Evolutionary conservation across 2,888 invertebrate genomes (phyloP).

Genomic region (Yponomeuta cagnagella): DNA sequence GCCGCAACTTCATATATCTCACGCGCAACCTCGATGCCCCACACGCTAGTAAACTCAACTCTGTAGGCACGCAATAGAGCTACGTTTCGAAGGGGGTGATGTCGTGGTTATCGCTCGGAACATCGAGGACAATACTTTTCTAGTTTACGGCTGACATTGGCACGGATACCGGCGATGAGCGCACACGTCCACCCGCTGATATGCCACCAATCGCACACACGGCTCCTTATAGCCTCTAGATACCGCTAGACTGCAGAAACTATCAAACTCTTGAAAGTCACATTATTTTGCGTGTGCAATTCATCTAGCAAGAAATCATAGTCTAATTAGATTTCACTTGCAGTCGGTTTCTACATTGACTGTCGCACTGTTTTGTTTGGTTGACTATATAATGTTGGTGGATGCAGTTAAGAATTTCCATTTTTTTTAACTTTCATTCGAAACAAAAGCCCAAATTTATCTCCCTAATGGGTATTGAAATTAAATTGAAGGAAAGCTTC

Average conservation of each 20-base stretch:
- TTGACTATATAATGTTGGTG: not conserved
- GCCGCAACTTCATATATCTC: conserved; percentile 74
- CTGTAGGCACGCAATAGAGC: conserved; percentile 40
- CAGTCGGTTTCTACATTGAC: not conserved
- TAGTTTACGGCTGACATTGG: conserved; percentile 74
- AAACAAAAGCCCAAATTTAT: too few species aligned
- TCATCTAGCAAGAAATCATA: not conserved
- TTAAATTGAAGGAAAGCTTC: too few species aligned
- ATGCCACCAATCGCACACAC: conserved; percentile 10
- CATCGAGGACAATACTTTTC: conserved; percentile 75
- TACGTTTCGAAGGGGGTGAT: conserved; percentile 32
- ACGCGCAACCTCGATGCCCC: conserved; percentile 65
- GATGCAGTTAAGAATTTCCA: too few species aligned
- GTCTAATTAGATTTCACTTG: not conserved
- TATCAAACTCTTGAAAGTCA: conserved; percentile 29
- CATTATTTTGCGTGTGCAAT: not conserved
- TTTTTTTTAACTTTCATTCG: too few species aligned
- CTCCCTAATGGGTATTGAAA: too few species aligned
- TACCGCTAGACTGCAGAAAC: not conserved
- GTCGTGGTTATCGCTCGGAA: conserved; percentile 67
- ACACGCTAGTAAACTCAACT: conserved; percentile 38
- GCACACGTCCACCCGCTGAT: conserved; percentile 56
- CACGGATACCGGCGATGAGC: conserved; percentile 69
- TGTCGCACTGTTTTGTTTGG: not conserved
- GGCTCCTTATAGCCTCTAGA: not conserved